A percentile compares a stretch with the other conserved stretches of the same genome.
These are phyloP conservation scores for Poeciliopsis retropinna DNA, from an alignment of 2,113 vertebrate genomes.

Conservation along the genomic window DNA sequence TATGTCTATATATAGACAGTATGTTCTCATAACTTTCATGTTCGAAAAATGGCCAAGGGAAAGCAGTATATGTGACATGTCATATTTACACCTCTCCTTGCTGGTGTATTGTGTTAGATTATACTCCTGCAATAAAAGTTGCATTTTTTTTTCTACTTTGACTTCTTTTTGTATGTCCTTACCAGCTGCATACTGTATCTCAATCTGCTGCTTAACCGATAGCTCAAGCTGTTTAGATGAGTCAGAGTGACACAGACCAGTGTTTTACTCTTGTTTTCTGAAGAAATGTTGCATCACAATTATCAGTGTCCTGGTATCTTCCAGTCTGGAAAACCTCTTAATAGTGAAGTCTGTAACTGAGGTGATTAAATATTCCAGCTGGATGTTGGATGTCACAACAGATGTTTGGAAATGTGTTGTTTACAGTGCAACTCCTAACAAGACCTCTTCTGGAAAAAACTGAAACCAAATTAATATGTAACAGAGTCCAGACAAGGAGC, in stretches of 20 bases:
- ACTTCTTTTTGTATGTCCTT: too few species aligned
- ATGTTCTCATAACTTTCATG: neutral
- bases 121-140: too few species aligned
- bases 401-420: conserved; percentile 36
- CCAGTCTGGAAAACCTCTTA: conserved; percentile 12
- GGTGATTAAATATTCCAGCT: conserved; percentile 43
- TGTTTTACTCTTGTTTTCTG: neutral
- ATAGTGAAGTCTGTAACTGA: conserved; percentile 2
- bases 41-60: neutral
- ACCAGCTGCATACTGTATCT: neutral
- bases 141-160: too few species aligned
- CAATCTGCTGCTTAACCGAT: neutral
- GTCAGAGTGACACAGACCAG: neutral
- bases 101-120: too few species aligned
- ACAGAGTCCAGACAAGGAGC: conserved; percentile 4
- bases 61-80: neutral
- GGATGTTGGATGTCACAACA: conserved; percentile 42
- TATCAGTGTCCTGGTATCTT: conserved; percentile 14
- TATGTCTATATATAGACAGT: neutral
- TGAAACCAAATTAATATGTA: conserved; percentile 11
- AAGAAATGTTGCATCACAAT: conserved; percentile 12
- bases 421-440: neutral
- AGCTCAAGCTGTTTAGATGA: neutral
- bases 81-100: neutral
- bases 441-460: conserved; percentile 22